Evolutionary conservation across 2,797 vertebrate species (phyloP).

Genomic region (Tokudaia tokunoshimensis): DNA sequence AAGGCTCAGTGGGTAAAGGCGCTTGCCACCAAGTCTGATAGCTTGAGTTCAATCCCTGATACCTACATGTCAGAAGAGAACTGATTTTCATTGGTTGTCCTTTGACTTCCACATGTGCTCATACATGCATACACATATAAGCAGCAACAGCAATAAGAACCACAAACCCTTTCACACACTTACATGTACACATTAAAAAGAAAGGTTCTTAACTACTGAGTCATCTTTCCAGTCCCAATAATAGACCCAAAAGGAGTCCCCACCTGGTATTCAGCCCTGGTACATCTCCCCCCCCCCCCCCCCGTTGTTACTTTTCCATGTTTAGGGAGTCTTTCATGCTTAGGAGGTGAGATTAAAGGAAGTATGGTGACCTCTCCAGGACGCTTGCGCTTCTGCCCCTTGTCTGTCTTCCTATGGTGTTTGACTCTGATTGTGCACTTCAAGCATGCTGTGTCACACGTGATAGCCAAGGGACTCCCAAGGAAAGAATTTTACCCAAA

Average conservation of each 20-base stretch:
- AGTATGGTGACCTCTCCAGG: constrained; percentile 13
- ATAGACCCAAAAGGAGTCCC: neutral
- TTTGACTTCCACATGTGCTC: neutral
- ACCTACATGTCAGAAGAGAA: neutral
- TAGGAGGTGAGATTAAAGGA: neutral
- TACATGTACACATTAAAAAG: neutral
- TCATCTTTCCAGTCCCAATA: neutral
- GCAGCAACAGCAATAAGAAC: too few relatives aligned
- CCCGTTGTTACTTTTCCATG: neutral
- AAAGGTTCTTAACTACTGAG: neutral
- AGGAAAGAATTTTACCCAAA: constrained; percentile 17
- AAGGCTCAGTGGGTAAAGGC: neutral
- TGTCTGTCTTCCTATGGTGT: neutral
- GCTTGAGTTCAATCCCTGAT: neutral
- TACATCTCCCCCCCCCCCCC: neutral
- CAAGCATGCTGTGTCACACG: constrained; percentile 13
- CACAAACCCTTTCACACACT: neutral
- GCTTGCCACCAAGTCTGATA: neutral
- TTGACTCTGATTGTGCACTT: neutral
- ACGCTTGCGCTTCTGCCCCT: neutral
- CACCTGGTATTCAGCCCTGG: neutral
- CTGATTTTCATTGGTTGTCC: neutral
- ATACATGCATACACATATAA: neutral
- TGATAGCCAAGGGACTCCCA: neutral
- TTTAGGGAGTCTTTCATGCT: neutral